Base-by-base conservation (phyloP, 2,113 vertebrate species). In the Cygnus atratus region DNA sequence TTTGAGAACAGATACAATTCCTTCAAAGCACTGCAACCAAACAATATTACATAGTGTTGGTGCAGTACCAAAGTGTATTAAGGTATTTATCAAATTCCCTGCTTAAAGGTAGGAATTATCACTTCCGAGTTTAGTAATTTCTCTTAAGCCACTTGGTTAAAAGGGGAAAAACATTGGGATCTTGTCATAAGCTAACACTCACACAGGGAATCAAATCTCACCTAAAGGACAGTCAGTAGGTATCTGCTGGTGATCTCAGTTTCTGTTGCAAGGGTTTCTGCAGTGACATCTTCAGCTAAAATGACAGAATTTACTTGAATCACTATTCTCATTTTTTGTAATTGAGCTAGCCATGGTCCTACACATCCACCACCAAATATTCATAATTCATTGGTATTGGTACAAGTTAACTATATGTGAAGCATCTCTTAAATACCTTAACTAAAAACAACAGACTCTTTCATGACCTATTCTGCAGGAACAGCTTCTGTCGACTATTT, bases 151-250 rank as follows among this genome's bases (percentile, higher is more conserved):
- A 55, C 4, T 28, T 4, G 2, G 41, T 4, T 50, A 55, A 72
- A 63, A 44, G 19, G 3, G 0, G 3, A 7, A 8, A n/a, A 50
- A 31, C 35, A 39, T 3, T 65, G 11, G 1, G 13, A 19, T 79
- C 31, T 57, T 91, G 20, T 3, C 48, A 19, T n/a, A 70, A 35
- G 4, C 13, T 61, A 73, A n/a, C 22, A 57, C 5, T 14, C 1
- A 0, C 44, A 61, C 2, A 35, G 3, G 9, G 5, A 77, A 22
- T 67, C 78, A 72, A 87, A 65, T 65, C 9, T 70, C 25, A 28
- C 11, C 57, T 55, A 44, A 58, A 50, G 0, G 3, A 26, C 6
- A 73, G 5, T 7, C 10, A 33, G 26, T 35, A 81, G 20, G 5
- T 37, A 21, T 70, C 31, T 66, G 26, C 7, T 8, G 2, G 4